Conservation (phyloP, 2,113 vertebrate genomes). For the Pteronura brasiliensis region DNA sequence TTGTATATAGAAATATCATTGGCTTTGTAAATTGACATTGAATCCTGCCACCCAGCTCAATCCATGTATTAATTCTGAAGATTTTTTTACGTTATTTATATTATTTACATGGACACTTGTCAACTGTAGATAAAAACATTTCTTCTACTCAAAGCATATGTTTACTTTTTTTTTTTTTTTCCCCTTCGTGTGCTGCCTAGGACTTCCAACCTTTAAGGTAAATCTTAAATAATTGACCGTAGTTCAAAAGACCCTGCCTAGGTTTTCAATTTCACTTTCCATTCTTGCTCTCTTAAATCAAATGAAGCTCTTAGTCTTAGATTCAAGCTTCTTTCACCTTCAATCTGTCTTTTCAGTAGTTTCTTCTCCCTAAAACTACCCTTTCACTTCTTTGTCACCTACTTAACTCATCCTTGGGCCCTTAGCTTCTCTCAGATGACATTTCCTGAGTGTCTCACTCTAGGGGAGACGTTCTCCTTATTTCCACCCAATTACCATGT, state of each 20-base stretch:
- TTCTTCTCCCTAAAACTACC: not conserved
- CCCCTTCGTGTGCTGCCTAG: not conserved
- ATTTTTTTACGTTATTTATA: not conserved
- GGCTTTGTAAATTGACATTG: not conserved
- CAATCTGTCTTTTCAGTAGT: not conserved
- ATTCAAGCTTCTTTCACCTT: not conserved
- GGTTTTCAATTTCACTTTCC: not conserved
- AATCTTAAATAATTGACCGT: not conserved
- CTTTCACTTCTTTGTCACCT: not conserved
- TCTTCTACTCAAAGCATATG: not conserved
- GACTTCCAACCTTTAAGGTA: not conserved
- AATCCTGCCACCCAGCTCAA: not conserved
- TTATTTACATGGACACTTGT: not conserved
- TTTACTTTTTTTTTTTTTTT: not conserved
- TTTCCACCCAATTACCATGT: not conserved
- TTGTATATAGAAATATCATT: not conserved
- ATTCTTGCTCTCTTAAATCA: not conserved
- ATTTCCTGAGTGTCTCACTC: not conserved
- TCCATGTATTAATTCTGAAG: not conserved
- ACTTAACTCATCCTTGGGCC: not conserved
- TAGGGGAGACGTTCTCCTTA: not conserved
- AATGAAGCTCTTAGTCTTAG: not conserved
- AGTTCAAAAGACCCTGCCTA: not conserved
- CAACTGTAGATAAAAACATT: not conserved
- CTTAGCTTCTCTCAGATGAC: not conserved